Evolutionary conservation across 2,888 invertebrate genomes (phyloP).

Genomic region (Chorisops tibialis): DNA sequence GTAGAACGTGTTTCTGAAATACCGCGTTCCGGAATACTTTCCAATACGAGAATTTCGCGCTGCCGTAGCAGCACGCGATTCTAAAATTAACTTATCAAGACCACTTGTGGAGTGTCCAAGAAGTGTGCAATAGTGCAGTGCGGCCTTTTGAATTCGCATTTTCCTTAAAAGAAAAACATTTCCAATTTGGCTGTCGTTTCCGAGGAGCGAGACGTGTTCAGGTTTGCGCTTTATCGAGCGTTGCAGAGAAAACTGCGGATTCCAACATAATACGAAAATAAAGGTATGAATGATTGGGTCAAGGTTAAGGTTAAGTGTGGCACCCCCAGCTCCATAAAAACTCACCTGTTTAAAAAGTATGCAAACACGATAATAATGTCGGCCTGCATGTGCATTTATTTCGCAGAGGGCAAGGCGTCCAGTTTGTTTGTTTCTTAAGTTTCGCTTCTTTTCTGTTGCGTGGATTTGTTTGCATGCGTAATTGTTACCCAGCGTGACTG

Average conservation of each 20-base stretch:
- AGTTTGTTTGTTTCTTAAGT: too few species aligned
- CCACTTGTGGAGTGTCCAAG: slow-evolving; percentile 14
- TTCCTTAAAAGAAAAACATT: not conserved
- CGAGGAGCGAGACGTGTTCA: not conserved
- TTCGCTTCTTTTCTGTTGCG: too few species aligned
- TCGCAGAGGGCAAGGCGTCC: too few species aligned
- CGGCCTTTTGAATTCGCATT: not conserved
- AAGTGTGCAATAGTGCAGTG: not conserved
- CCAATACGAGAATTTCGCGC: too few species aligned
- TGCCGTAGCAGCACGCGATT: too few species aligned
- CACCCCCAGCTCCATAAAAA: not conserved
- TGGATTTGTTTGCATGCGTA: too few species aligned
- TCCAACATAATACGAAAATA: not conserved
- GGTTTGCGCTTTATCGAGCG: not conserved
- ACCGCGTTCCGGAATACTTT: too few species aligned
- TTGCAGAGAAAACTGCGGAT: slow-evolving; percentile 12
- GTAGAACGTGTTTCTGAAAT: too few species aligned
- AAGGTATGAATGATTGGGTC: slow-evolving; percentile 22
- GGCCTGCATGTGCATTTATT: too few species aligned
- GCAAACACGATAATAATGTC: not conserved
- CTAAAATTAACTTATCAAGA: not conserved
- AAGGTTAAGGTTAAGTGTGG: slow-evolving; percentile 27
- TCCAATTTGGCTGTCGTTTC: not conserved
- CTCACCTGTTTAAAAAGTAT: slow-evolving; percentile 15
- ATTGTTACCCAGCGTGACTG: too few species aligned